Base-by-base conservation (phyloP, 2,888 invertebrate species). In the Troides oblongomaculatus region DNA sequence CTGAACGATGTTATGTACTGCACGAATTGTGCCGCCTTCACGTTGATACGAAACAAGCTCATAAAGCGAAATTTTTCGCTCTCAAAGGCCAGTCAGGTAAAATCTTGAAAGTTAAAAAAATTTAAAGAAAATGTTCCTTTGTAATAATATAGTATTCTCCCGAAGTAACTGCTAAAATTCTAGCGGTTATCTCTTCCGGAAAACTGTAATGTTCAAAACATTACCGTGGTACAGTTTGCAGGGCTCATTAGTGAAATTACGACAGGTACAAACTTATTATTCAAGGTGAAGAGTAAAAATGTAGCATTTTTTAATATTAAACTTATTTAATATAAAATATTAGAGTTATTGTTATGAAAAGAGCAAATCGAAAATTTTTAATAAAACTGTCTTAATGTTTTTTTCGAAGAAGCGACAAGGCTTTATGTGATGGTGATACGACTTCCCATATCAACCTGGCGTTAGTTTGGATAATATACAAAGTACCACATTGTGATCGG, bases 61-160 rank as follows among this genome's bases (percentile, higher is more conserved):
- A 85, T 59, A 83, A 84, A 74, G 90, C 89, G 0, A 80, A 86
- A 64, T 87, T 82, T 74, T 90, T 79, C 72, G 87, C 90, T 60
- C 75, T 81, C 43, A 91, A 90, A 77, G 91, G 92, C 72, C 89
- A 90, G 78, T 74, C 84, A 66, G 92, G 91, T 92, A 77, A 75
- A 50, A 23, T 62, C 6, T 2, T 53, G 18, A n/a, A 53, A 7
- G 46, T 8, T 14, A 46, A 46, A 14, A 43, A 12, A 14, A 43
- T 46, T 30, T 30, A 30, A 30, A 30, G 30, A 30, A 30, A 30
- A 30, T 14, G 4, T 18, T 62, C 21, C 25, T 30, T 3, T 25
- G 25, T 3, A 25, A 25, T 25, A 25, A 58, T n/a, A 39, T 8
- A n/a, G 8, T 60, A 60, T 60, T n/a, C 8, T 60, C n/a, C 10